Evolutionary conservation across 1,140 invertebrate genomes (phyloP), one percentile per base, ranked within the genome.

Genomic region (Psilanteris sp.): DNA sequence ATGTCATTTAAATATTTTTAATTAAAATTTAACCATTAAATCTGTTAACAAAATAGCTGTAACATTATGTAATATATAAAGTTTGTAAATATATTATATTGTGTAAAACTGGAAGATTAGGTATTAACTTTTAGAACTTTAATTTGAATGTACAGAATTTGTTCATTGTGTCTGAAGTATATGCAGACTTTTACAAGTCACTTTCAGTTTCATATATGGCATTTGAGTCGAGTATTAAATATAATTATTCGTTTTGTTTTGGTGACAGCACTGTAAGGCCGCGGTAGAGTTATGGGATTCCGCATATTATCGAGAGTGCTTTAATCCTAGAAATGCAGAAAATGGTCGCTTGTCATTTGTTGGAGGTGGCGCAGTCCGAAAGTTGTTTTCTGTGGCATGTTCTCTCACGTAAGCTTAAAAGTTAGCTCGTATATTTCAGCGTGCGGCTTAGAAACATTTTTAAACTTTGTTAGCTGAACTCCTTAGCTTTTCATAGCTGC

Each of bases 371-470:
- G 9, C 14, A 20, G 27, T 13, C 26, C 10, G n/a, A 11, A 1
- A 11, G 20, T 7, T 52, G 37, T 68, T 48, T 68, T 57, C 41
- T 9, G 46, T 27, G 36, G 27, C 3, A 26, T 54, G 61, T 66
- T 57, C 44, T 68, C 29, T 11, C 26, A 20, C 26, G 15, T 22
- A 29, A 39, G 50, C 50, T 68, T 68, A 57, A 68, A 68, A 68
- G 50, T 68, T 68, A 8, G 50, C 20, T 44, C 64, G 27, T 68
- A 68, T 54, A 68, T 68, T 68, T 68, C 4, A 26, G 29, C 16
- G 27, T 22, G 26, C 10, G 24, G 34, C 39, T 67, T 43, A 46
- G 50, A 37, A 37, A 50, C 50, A 24, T 68, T 68, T 68, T 48
- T 44, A 34, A 68, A 68, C 39, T 57, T 68, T 68, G 41, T 57